These are phyloP conservation scores for Drosophila orena DNA, from an alignment of 1,140 invertebrate genomes.

Conservation along the genomic window DNA sequence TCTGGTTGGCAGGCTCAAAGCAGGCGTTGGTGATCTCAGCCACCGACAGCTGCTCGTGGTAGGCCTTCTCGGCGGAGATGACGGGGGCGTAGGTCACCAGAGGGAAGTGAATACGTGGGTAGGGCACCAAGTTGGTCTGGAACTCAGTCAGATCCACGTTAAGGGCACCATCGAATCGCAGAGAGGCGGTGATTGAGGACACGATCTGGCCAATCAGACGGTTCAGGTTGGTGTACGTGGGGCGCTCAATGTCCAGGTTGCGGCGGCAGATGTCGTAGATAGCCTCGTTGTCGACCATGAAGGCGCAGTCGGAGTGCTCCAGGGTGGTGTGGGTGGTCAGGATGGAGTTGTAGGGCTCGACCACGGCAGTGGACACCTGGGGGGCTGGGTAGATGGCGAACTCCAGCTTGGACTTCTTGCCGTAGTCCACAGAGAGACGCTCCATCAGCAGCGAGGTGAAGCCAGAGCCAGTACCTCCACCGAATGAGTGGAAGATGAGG, in stretches of 20 bases:
- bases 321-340: conserved; percentile 92
- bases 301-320: conserved; percentile 94
- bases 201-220: conserved; percentile 94
- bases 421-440: conserved; percentile 94
- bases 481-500: conserved; percentile 95
- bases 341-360: conserved; percentile 96
- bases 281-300: conserved; percentile 95
- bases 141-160: conserved; percentile 96
- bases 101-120: conserved; percentile 93
- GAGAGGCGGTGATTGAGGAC: conserved; percentile 94
- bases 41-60: conserved; percentile 93
- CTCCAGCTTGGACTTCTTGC: conserved; percentile 95
- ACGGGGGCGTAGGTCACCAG: conserved; percentile 94
- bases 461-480: conserved; percentile 94
- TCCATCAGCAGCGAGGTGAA: conserved; percentile 96
- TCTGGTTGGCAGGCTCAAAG: conserved; percentile 95
- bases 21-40: conserved; percentile 95
- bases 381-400: conserved; percentile 96
- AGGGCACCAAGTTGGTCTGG: conserved; percentile 94
- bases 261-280: conserved; percentile 96
- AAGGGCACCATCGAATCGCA: conserved; percentile 94
- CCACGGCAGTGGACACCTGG: conserved; percentile 95
- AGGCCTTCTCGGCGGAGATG: conserved; percentile 94
- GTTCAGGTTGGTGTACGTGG: conserved; percentile 92
- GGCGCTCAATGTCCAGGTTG: conserved; percentile 94